These are phyloP conservation scores for Chrosomus eos DNA, from an alignment of 2,797 vertebrate species.

Conservation along the genomic window DNA sequence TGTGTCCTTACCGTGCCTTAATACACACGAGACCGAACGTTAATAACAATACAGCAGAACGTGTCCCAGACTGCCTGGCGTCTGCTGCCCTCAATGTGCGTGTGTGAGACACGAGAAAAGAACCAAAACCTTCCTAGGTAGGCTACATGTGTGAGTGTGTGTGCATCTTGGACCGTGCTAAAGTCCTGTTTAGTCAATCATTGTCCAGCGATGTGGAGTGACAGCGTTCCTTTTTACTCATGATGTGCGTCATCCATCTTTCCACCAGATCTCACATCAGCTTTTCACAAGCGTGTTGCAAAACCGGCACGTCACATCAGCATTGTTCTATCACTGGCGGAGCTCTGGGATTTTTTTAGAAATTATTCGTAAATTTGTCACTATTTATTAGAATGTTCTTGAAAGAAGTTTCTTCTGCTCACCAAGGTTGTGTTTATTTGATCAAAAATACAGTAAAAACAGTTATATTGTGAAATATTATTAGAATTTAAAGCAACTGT, in stretches of 20 bases:
- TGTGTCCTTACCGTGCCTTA: slow-evolving; percentile 68
- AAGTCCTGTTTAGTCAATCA: slow-evolving; percentile 62
- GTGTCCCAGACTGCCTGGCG: slow-evolving; percentile 79
- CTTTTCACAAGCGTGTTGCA: slow-evolving; percentile 58
- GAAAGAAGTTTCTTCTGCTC: background rate
- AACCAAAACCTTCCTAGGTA: background rate
- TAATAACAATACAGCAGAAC: slow-evolving; percentile 73
- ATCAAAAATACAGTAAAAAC: background rate
- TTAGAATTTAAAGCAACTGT: background rate
- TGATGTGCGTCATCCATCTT: slow-evolving; percentile 70
- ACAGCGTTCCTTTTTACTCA: slow-evolving; percentile 72
- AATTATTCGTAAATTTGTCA: too few species aligned
- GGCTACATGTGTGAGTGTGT: slow-evolving; percentile 1
- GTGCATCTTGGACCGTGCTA: slow-evolving; percentile 27
- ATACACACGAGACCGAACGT: slow-evolving; percentile 73
- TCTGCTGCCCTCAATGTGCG: slow-evolving; percentile 63
- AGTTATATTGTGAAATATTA: background rate
- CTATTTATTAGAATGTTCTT: background rate
- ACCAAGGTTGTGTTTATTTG: background rate
- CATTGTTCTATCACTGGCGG: background rate
- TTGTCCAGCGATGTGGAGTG: slow-evolving; percentile 66
- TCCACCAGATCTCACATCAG: slow-evolving; percentile 64
- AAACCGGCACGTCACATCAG: background rate
- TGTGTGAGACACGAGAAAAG: slow-evolving; percentile 45
- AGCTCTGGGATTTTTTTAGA: too few species aligned